Conservation (phyloP, 2,888 invertebrate species). For the Ptychoptera albimana region DNA sequence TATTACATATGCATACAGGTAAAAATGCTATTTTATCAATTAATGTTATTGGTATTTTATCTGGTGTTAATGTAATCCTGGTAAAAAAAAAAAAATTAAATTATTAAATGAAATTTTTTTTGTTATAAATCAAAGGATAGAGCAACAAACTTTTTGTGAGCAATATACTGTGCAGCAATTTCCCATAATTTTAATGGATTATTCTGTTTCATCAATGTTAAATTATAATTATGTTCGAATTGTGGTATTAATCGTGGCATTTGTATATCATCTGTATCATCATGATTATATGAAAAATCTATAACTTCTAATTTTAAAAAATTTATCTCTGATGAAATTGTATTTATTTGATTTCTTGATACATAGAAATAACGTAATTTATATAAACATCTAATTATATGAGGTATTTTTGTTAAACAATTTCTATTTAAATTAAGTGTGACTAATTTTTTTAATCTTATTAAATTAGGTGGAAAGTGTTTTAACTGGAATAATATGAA, state of each 20-base stretch:
- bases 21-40: conserved; percentile 22
- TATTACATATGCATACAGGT: conserved; percentile 25
- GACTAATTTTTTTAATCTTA: conserved; percentile 42
- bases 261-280: background rate
- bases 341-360: conserved; percentile 2
- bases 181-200: conserved; percentile 20
- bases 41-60: conserved; percentile 20
- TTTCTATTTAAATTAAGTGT: conserved; percentile 50
- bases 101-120: background rate
- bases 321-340: conserved; percentile 4
- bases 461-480: conserved; percentile 43
- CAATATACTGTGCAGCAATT: conserved; percentile 18
- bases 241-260: background rate
- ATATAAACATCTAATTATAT: conserved; percentile 41
- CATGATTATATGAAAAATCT: conserved; percentile 5
- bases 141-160: conserved; percentile 10
- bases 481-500: conserved; percentile 16
- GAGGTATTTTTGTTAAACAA: conserved; percentile 39
- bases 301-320: background rate
- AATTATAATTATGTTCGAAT: background rate
- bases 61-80: conserved; percentile 17
- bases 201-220: background rate
- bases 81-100: conserved; percentile 5
- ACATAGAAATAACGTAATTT: conserved; percentile 14
- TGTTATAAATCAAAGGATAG: background rate